Conservation (phyloP, 2,888 invertebrate species). For the Microctonus brassicae region DNA sequence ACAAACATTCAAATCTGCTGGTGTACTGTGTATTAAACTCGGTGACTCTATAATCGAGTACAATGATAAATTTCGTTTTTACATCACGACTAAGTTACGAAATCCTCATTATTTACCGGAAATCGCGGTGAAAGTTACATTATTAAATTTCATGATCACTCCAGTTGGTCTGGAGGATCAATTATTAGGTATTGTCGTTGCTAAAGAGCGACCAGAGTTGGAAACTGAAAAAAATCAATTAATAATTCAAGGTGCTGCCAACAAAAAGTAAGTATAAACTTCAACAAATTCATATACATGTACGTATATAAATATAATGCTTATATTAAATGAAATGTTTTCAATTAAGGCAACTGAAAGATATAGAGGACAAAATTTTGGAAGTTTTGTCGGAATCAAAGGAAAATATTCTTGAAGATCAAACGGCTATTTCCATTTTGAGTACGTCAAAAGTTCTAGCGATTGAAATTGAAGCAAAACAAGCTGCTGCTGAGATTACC, state of each 20-base stretch:
- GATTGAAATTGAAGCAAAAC: constrained; percentile 93
- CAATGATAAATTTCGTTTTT: constrained; percentile 87
- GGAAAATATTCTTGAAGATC: constrained; percentile 90
- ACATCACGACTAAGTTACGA: constrained; percentile 92
- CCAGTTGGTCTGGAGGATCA: constrained; percentile 91
- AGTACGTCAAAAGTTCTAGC: constrained; percentile 91
- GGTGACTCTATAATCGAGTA: constrained; percentile 94
- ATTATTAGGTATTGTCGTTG: constrained; percentile 90
- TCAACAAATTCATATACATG: not conserved
- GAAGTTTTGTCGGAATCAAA: constrained; percentile 81
- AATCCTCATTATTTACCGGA: constrained; percentile 97
- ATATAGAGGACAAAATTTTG: constrained; percentile 92
- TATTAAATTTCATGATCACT: constrained; percentile 96
- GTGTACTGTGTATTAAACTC: constrained; percentile 86
- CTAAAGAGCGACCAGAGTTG: constrained; percentile 91
- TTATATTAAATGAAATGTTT: constrained; percentile 73
- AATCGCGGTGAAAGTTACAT: constrained; percentile 90
- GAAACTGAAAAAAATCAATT: constrained; percentile 91
- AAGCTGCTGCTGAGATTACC: constrained; percentile 88
- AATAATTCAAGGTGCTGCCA: constrained; percentile 90
- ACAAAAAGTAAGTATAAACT: constrained; percentile 72
- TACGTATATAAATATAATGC: not conserved
- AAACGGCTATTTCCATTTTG: constrained; percentile 86
- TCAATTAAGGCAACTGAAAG: no score
- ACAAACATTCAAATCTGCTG: constrained; percentile 91